phyloP scores from a whole-genome alignment of 2,113 vertebrate genomes.

The Malaclemys terrapin region DNA sequence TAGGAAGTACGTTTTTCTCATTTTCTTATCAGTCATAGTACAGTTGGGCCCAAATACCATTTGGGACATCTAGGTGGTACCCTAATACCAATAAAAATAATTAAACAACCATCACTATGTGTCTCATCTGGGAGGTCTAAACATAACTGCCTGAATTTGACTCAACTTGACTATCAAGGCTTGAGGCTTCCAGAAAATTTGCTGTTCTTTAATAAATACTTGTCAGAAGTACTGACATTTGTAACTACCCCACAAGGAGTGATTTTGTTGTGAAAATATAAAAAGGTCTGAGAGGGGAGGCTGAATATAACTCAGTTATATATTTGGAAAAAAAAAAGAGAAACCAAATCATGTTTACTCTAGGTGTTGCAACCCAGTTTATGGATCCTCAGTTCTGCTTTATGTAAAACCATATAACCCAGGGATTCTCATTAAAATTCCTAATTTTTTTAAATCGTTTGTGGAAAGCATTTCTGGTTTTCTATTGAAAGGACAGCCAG shows the following conservation, averaged over 20 bases:
- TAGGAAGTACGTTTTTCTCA: not conserved
- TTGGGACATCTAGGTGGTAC: not conserved
- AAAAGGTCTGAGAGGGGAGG: not conserved
- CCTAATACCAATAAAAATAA: not conserved
- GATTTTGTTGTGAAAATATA: not conserved
- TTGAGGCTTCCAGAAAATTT: not conserved
- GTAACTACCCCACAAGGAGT: not conserved
- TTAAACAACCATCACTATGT: not conserved
- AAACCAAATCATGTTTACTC: not conserved
- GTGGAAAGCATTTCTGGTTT: not conserved
- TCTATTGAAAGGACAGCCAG: not conserved
- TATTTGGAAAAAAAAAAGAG: not conserved
- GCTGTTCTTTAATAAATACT: not conserved
- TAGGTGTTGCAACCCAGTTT: not conserved
- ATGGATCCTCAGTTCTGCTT: not conserved
- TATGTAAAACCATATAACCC: not conserved
- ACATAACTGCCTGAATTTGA: not conserved
- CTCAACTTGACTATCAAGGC: not conserved
- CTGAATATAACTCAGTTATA: not conserved
- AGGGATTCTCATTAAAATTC: not conserved
- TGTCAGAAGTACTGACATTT: not conserved
- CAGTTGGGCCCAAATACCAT: not conserved
- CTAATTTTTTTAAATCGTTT: not conserved
- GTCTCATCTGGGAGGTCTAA: not conserved
- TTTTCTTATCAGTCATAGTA: not conserved